These are phyloP conservation scores for Crotalus helleri DNA, from an alignment of 2,113 vertebrate species.

Conservation along the genomic window DNA sequence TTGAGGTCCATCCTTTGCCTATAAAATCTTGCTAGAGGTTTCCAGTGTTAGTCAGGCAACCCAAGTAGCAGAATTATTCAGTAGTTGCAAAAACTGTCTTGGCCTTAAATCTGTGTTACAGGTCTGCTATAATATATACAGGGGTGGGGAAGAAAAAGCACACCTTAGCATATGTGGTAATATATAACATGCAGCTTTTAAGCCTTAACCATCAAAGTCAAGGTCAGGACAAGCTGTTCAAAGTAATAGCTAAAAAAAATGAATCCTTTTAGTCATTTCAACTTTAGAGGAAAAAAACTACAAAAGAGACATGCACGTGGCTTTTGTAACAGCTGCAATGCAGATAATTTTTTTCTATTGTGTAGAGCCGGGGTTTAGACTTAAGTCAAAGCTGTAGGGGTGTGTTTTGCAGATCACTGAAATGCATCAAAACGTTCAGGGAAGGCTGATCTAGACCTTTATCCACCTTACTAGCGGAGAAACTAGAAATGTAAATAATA, in stretches of 20 bases:
- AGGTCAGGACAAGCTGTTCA: neutral
- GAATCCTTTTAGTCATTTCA: neutral
- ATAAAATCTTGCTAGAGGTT: neutral
- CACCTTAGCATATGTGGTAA: neutral
- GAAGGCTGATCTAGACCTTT: neutral
- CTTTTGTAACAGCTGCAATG: neutral
- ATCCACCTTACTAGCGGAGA: neutral
- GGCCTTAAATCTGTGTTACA: neutral
- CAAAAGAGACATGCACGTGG: neutral
- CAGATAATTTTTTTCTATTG: neutral
- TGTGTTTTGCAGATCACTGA: neutral
- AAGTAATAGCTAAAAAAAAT: neutral
- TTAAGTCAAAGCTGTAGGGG: neutral
- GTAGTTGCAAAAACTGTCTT: neutral
- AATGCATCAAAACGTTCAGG: neutral
- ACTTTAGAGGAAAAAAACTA: neutral
- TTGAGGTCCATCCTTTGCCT: neutral
- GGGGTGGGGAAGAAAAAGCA: neutral
- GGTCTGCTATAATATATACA: neutral
- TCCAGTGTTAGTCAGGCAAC: neutral
- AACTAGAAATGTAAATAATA: neutral
- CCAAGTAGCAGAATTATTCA: neutral
- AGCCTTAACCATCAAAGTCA: neutral
- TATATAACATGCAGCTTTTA: neutral
- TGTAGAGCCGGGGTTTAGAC: neutral